These are phyloP conservation scores for Ahaetulla prasina DNA, from an alignment of 2,113 vertebrate genomes.

Conservation along the genomic window DNA sequence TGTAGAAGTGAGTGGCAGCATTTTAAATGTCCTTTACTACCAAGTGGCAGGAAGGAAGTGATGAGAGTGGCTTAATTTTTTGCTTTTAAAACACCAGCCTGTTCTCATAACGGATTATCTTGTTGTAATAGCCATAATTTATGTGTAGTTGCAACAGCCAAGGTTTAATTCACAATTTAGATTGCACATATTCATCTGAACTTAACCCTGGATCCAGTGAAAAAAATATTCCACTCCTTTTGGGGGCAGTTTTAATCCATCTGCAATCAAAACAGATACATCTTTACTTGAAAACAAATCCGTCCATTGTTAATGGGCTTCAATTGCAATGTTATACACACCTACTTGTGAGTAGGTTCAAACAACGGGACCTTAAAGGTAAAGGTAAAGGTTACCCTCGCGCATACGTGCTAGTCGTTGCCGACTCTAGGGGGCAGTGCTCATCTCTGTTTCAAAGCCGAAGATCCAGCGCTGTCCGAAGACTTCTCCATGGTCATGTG, in stretches of 20 bases:
- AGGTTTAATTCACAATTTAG: not conserved
- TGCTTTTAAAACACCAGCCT: slow-evolving; percentile 14
- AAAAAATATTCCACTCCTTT: slow-evolving; percentile 14
- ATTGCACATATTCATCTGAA: slow-evolving; percentile 39
- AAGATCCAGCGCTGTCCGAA: no score
- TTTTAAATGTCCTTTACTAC: slow-evolving; percentile 26
- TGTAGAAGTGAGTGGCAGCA: slow-evolving; percentile 21
- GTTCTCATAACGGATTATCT: slow-evolving; percentile 45
- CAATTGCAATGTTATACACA: not conserved
- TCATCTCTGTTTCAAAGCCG: no score
- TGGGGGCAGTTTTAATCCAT: not conserved
- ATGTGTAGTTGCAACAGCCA: not conserved
- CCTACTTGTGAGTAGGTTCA: not conserved
- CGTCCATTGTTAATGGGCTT: not conserved
- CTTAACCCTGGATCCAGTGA: slow-evolving; percentile 21
- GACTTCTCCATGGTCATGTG: no score
- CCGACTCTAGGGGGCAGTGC: no score
- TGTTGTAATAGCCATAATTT: slow-evolving; percentile 38
- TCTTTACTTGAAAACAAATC: not conserved
- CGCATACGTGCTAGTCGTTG: no score
- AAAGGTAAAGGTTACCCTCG: no score
- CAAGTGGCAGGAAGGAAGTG: not conserved
- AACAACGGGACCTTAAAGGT: not conserved
- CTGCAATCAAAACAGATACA: not conserved
- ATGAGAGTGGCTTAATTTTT: not conserved